Conservation (phyloP, 2,113 vertebrate species). For the Gallinago paraguaiae region DNA sequence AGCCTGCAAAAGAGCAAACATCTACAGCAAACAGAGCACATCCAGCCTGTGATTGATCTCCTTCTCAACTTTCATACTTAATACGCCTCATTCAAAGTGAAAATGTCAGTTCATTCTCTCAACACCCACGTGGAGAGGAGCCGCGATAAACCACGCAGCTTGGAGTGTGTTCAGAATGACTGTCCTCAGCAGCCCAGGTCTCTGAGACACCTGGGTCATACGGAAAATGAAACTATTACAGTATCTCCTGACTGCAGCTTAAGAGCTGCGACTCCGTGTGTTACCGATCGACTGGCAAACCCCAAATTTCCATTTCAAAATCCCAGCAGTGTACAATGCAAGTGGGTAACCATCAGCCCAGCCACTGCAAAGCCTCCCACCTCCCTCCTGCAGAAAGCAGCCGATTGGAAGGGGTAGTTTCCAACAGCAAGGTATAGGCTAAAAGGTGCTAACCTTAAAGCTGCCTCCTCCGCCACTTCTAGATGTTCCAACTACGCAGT, state of each 20-base stretch:
- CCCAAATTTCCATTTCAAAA: background rate
- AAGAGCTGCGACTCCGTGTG: background rate
- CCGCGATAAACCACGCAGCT: accelerated
- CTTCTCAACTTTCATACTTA: background rate
- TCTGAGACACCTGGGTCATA: background rate
- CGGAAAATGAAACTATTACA: background rate
- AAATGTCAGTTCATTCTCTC: background rate
- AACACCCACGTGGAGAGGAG: background rate
- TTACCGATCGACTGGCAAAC: background rate
- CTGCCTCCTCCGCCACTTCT: background rate
- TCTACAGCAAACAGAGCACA: background rate
- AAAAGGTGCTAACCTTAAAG: background rate
- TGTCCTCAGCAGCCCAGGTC: background rate
- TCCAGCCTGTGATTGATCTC: background rate
- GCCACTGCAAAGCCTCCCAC: background rate
- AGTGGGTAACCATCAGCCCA: background rate
- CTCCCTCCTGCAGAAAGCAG: background rate
- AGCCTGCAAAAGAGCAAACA: background rate
- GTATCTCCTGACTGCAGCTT: background rate
- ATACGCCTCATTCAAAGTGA: background rate
- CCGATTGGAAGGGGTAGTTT: background rate
- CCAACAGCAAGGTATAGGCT: background rate
- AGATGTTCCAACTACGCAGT: background rate
- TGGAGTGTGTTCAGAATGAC: background rate
- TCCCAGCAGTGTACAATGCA: background rate